A percentile compares a stretch with the other conserved stretches of the same genome.
Conservation (phyloP, 2,888 invertebrate species). For the Ornithoptera alexandrae region DNA sequence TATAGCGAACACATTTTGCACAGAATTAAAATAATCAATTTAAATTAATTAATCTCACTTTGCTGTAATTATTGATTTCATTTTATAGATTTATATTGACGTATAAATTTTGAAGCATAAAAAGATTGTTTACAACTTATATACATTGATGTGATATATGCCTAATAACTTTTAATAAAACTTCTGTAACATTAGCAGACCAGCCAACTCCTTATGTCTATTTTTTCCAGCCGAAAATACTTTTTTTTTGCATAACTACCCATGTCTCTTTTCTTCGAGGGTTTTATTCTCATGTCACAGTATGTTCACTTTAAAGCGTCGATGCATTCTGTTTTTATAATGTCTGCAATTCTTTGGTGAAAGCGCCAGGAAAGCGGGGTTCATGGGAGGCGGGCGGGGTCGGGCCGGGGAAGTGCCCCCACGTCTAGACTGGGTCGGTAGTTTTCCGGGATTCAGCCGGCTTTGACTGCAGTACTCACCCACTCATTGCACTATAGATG, state of each 20-base stretch:
- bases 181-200: no score
- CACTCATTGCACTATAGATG: constrained; percentile 72
- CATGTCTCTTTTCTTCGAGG: constrained; percentile 41
- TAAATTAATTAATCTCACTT: not conserved
- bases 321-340: constrained; percentile 69
- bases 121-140: no score
- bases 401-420: constrained; percentile 72
- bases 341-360: constrained; percentile 68
- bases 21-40: not conserved
- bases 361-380: constrained; percentile 58
- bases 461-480: constrained; percentile 77
- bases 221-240: no score
- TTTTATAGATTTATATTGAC: not conserved
- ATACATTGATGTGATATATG: no score
- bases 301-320: constrained; percentile 66
- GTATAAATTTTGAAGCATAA: not conserved
- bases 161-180: no score
- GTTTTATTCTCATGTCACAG: constrained; percentile 61
- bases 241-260: constrained; percentile 9
- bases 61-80: not conserved
- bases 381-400: constrained; percentile 42
- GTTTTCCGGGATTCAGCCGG: constrained; percentile 79
- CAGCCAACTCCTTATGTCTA: no score
- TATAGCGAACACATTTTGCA: not conserved
- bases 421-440: constrained; percentile 81